phyloP scores from a whole-genome alignment of 2,113 vertebrate genomes.

The Nibea albiflora region DNA sequence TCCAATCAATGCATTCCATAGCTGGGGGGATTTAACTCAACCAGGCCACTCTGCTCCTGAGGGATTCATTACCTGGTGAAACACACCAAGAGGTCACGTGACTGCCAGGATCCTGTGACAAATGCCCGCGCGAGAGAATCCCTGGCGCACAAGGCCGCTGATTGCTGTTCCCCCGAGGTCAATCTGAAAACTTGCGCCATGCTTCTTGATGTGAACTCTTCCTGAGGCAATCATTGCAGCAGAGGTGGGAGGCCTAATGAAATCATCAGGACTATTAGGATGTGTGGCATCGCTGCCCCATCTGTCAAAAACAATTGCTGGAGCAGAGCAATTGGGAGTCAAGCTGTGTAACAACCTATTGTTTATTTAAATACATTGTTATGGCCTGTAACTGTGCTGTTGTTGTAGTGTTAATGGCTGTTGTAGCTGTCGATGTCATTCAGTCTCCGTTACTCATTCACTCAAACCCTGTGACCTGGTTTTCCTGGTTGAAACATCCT shows the following conservation, averaged over 20 bases:
- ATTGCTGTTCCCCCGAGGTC: conserved; percentile 54
- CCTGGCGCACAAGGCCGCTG: background rate
- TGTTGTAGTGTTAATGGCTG: conserved; percentile 30
- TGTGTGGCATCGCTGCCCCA: conserved; percentile 25
- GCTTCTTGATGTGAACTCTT: conserved; percentile 47
- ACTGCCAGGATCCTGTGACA: conserved; percentile 45
- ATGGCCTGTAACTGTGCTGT: conserved; percentile 22
- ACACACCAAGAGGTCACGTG: conserved; percentile 48
- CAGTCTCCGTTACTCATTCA: conserved; percentile 36
- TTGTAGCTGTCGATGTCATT: conserved; percentile 38
- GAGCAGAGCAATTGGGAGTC: conserved; percentile 46
- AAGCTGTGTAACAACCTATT: conserved; percentile 45
- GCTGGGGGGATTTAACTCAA: conserved; percentile 54
- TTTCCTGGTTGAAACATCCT: conserved; percentile 45
- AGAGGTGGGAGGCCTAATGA: conserved; percentile 49
- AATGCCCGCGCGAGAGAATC: conserved; percentile 22
- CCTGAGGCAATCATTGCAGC: conserved; percentile 53
- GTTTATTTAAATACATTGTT: conserved; percentile 43
- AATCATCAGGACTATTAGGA: conserved; percentile 69
- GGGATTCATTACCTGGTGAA: conserved; percentile 75
- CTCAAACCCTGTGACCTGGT: conserved; percentile 41
- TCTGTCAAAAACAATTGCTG: conserved; percentile 63
- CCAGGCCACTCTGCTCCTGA: conserved; percentile 42
- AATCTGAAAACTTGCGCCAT: conserved; percentile 35
- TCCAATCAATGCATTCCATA: conserved; percentile 68